Base-by-base conservation (phyloP, 2,888 invertebrate species). In the Cetonia aurata region DNA sequence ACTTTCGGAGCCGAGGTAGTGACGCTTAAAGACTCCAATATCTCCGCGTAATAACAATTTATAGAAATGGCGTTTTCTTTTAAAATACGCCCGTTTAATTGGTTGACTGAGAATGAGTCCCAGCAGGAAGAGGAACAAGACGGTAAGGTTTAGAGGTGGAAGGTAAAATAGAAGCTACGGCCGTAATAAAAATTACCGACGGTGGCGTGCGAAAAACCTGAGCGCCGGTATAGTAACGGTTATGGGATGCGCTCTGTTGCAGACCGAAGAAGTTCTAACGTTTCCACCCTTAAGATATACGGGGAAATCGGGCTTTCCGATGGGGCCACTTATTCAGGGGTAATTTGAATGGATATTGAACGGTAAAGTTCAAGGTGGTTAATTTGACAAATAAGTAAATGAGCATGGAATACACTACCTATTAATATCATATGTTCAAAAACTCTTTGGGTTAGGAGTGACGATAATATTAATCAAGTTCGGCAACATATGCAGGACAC, bases 91-190 rank as follows among this genome's bases (percentile, higher is more conserved):
- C 77, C 79, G 77, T 81, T 81, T 84, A 83, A 83, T 83, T 83
- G 83, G 79, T 80, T 81, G 81, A 79, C 79, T 80, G 81, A 81
- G 81, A 83, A 83, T 82, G 82, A 81, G 81, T 82, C 82, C 81
- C 82, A 73, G 77, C 77, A 78, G 81, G 70, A 71, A 73, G 56
- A 53, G 42, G 52, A 60, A 72, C 75, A 77, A 25, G 25, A 25
- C 25, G 25, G 4, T 25, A 25, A 25, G 25, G 25, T 25, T 25
- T 25, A 25, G 25, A 4, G 1, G 25, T n/a, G 25, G 25, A 1
- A 76, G 78, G 78, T 75, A 74, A 79, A 80, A 76, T 73, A 76
- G 77, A 80, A 80, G 81, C 77, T 81, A 81, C 78, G 80, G 78
- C 78, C 75, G 74, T 79, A 79, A 80, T 81, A 81, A 81, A 81